These are phyloP conservation scores for Conchocele bisecta DNA, from an alignment of 2,888 invertebrate genomes.

Conservation along the genomic window DNA sequence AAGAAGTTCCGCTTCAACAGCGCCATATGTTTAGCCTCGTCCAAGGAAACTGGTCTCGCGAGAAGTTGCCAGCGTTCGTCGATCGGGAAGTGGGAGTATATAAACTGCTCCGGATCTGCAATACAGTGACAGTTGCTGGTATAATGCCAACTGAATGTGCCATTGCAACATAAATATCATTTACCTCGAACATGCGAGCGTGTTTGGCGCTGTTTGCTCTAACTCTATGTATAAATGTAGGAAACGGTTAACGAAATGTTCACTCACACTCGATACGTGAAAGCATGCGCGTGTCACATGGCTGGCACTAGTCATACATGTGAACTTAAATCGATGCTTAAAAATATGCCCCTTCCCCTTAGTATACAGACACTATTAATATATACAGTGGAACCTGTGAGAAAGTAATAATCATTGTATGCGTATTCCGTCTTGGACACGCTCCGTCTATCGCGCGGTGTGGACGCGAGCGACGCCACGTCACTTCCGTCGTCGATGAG, in stretches of 20 bases:
- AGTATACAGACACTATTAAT: background rate
- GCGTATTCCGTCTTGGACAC: constrained; percentile 57
- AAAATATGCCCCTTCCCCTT: background rate
- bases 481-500: constrained; percentile 60
- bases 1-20: constrained; percentile 67
- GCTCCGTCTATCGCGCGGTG: constrained; percentile 37
- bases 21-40: constrained; percentile 64
- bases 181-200: too few relatives aligned
- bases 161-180: too few relatives aligned
- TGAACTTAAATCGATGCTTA: too few relatives aligned
- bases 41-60: constrained; percentile 62
- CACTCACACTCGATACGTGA: too few relatives aligned
- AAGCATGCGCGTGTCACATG: too few relatives aligned
- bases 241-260: too few relatives aligned
- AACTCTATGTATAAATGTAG: too few relatives aligned
- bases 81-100: constrained; percentile 71
- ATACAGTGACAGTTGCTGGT: too few relatives aligned
- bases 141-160: too few relatives aligned
- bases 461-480: constrained; percentile 51
- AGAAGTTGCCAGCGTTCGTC: constrained; percentile 71
- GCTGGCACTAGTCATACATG: too few relatives aligned
- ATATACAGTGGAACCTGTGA: constrained; percentile 58
- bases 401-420: constrained; percentile 68
- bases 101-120: constrained; percentile 67
- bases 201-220: too few relatives aligned